Conservation (phyloP, 2,113 vertebrate species). For the Danionella cerebrum region DNA sequence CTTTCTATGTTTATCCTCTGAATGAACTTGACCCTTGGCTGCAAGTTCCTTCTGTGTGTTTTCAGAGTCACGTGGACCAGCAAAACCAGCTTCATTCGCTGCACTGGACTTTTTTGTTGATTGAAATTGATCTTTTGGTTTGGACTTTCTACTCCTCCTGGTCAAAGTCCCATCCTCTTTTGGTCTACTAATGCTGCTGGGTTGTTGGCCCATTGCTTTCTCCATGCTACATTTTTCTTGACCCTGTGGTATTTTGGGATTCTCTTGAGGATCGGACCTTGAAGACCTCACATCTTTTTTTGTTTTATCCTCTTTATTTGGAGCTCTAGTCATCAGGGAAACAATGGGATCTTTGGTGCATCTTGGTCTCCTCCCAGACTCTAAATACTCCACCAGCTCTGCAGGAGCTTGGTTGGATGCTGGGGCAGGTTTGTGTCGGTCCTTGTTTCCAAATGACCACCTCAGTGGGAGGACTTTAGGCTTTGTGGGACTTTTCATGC, state of each 20-base stretch:
- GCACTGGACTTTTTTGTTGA: conserved; percentile 40
- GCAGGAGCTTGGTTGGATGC: conserved; percentile 44
- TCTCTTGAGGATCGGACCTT: conserved; percentile 38
- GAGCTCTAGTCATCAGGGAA: conserved; percentile 10
- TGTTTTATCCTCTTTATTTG: conserved; percentile 18
- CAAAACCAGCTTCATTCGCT: conserved; percentile 46
- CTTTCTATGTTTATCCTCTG: conserved; percentile 37
- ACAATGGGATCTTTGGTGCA: conserved; percentile 61
- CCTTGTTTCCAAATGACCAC: conserved; percentile 72
- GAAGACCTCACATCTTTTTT: neutral
- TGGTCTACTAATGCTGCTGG: conserved; percentile 40
- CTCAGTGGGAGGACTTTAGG: conserved; percentile 63
- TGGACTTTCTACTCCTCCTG: conserved; percentile 50
- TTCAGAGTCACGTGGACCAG: conserved; percentile 47
- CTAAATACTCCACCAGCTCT: conserved; percentile 67
- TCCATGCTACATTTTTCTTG: conserved; percentile 46
- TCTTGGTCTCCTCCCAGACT: conserved; percentile 61
- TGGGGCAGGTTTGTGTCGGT: conserved; percentile 48
- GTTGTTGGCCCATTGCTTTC: conserved; percentile 45
- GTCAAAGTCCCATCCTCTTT: conserved; percentile 52
- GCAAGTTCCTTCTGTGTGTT: conserved; percentile 45
- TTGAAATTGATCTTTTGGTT: conserved; percentile 31
- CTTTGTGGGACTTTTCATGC: conserved; percentile 66
- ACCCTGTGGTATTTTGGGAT: conserved; percentile 40
- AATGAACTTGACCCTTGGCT: conserved; percentile 12